Conservation (phyloP, 1,140 invertebrate genomes). For the Papilio helenus region DNA sequence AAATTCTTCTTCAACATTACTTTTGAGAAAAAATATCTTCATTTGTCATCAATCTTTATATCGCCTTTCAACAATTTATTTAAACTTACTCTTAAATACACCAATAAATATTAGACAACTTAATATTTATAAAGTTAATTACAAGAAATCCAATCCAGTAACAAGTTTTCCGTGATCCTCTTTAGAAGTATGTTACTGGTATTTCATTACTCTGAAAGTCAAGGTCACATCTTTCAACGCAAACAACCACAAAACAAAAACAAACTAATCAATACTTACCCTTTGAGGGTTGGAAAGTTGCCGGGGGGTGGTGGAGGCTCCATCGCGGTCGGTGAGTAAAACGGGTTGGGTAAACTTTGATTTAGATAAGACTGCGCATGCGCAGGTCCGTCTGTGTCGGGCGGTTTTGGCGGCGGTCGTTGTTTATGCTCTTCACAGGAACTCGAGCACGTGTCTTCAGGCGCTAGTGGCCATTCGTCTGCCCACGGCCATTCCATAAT, state of each 20-base stretch:
- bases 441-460: constrained; percentile 41
- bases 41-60: no score
- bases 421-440: constrained; percentile 46
- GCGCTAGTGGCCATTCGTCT: constrained; percentile 49
- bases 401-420: constrained; percentile 34
- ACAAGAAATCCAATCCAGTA: no score
- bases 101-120: no score
- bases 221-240: background rate
- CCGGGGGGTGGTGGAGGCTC: background rate
- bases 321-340: background rate
- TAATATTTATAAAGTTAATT: no score
- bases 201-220: background rate
- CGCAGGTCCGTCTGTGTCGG: constrained; percentile 29
- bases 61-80: no score
- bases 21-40: no score
- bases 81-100: no score
- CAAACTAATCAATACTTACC: constrained; percentile 44
- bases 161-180: no score
- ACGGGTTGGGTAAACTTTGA: constrained; percentile 32
- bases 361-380: constrained; percentile 39
- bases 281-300: constrained; percentile 37
- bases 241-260: background rate
- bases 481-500: constrained; percentile 61
- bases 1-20: no score
- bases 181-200: background rate